Conservation (phyloP, 1,140 invertebrate species). For the Drosophila pallidifrons region DNA sequence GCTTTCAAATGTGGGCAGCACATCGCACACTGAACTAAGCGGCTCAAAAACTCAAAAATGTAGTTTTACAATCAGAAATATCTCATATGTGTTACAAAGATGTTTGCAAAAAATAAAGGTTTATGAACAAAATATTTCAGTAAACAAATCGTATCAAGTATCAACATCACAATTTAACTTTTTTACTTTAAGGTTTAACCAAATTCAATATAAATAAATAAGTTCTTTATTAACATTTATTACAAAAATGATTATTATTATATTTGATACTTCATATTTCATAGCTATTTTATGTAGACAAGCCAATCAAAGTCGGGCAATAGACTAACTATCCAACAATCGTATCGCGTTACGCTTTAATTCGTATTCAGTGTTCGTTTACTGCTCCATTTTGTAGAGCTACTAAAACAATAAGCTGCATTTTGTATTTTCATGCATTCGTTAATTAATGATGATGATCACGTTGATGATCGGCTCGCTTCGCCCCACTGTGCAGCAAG, state of each 20-base stretch:
- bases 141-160: too few species aligned
- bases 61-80: too few species aligned
- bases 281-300: neutral
- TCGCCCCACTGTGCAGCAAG: constrained; percentile 44
- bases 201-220: too few species aligned
- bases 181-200: too few species aligned
- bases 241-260: too few species aligned
- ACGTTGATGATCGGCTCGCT: neutral
- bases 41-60: neutral
- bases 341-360: constrained; percentile 24
- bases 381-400: constrained; percentile 23
- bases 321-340: neutral
- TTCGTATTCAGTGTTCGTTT: constrained; percentile 13
- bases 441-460: constrained; percentile 22
- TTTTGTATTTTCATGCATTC: constrained; percentile 26
- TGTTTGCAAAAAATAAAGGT: too few species aligned
- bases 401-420: constrained; percentile 7
- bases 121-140: too few species aligned
- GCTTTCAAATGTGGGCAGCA: constrained; percentile 20
- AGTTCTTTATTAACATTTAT: too few species aligned
- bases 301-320: neutral
- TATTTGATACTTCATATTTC: neutral
- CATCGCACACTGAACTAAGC: constrained; percentile 23
- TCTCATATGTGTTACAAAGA: too few species aligned
- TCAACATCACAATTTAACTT: too few species aligned